A percentile compares a stretch with the other conserved stretches of the same genome.
Conservation (phyloP, 2,113 vertebrate species). For the Ardeotis arabs region DNA sequence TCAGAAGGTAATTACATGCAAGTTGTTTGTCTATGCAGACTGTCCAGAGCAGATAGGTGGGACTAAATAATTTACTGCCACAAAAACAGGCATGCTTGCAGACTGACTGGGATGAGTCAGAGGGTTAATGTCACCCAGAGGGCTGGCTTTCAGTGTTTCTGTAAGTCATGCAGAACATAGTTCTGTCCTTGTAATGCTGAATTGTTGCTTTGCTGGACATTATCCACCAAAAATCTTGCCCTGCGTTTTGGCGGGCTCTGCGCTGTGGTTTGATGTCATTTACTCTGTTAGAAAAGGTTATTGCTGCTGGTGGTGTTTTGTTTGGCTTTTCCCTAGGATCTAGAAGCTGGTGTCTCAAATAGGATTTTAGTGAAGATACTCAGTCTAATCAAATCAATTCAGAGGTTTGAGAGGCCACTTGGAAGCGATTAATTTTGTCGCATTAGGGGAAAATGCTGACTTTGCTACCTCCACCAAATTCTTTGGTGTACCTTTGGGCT, state of each 20-base stretch:
- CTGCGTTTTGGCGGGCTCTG: neutral
- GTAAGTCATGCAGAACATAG: constrained; percentile 35
- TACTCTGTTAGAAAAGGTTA: neutral
- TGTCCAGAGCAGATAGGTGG: neutral
- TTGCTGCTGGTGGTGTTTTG: neutral
- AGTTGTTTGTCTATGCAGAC: neutral
- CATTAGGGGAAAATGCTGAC: neutral
- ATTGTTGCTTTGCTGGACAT: constrained; percentile 21
- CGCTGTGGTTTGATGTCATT: neutral
- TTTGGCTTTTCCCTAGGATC: neutral
- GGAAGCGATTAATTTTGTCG: neutral
- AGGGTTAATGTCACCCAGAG: constrained; percentile 32
- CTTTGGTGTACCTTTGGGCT: neutral
- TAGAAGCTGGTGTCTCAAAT: neutral
- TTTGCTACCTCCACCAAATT: neutral
- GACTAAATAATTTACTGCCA: neutral
- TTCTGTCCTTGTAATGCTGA: neutral
- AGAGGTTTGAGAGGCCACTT: neutral
- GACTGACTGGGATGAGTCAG: constrained; percentile 13
- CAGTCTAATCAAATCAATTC: neutral
- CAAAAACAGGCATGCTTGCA: neutral
- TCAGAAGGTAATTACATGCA: neutral
- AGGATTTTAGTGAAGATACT: neutral
- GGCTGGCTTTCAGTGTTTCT: neutral
- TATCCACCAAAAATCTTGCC: neutral